A percentile compares a stretch with the other conserved stretches of the same genome.
phyloP scores from a whole-genome alignment of 2,797 vertebrate genomes.

The Lacerta agilis region DNA sequence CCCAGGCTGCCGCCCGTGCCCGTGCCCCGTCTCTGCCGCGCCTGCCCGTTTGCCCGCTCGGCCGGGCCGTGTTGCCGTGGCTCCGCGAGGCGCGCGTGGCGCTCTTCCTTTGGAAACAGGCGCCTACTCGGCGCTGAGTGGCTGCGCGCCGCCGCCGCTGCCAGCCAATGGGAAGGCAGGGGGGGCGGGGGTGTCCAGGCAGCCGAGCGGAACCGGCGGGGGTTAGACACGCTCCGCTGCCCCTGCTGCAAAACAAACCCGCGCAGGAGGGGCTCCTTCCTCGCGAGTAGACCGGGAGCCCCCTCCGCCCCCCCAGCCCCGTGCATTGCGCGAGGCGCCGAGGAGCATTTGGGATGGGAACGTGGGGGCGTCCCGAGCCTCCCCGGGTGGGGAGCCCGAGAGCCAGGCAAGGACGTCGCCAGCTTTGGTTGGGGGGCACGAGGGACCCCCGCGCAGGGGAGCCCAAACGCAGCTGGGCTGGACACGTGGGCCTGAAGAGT shows the following conservation, averaged over 20 bases:
- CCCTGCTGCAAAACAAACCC: neutral
- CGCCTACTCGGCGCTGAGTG: constrained; percentile 16
- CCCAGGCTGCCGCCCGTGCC: too few relatives aligned
- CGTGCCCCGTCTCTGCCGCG: too few relatives aligned
- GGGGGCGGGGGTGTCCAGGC: neutral
- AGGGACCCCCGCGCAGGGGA: too few relatives aligned
- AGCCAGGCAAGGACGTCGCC: too few relatives aligned
- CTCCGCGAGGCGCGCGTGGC: neutral
- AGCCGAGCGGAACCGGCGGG: neutral
- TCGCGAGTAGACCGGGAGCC: neutral
- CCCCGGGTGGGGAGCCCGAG: too few relatives aligned
- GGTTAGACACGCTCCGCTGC: neutral
- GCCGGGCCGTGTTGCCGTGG: neutral
- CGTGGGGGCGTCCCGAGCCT: too few relatives aligned
- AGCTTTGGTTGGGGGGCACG: too few relatives aligned
- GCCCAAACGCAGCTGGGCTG: too few relatives aligned
- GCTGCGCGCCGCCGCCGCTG: constrained; percentile 1
- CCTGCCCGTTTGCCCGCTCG: neutral
- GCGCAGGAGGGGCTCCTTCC: neutral
- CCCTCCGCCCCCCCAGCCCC: too few relatives aligned
- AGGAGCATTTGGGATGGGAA: too few relatives aligned
- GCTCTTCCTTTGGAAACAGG: constrained; percentile 41
- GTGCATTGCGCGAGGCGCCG: too few relatives aligned
- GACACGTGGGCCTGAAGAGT: too few relatives aligned
- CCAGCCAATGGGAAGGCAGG: constrained; percentile 12